Conservation (phyloP, 2,797 vertebrate genomes). For the Bucorvus abyssinicus region DNA sequence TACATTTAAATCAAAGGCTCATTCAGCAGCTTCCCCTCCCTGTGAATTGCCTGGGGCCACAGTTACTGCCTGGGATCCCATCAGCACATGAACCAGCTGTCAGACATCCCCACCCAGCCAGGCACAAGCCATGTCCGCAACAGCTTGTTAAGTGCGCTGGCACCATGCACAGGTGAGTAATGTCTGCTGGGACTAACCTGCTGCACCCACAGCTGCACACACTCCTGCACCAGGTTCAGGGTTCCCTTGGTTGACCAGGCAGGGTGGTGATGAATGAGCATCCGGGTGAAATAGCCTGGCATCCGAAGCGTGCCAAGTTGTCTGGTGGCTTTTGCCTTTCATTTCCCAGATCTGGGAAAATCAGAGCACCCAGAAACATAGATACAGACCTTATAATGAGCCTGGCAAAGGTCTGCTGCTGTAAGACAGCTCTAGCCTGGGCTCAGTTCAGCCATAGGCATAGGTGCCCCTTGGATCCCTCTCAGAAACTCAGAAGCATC, state of each 20-base stretch:
- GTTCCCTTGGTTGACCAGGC: background rate
- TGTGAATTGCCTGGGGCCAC: fast-evolving
- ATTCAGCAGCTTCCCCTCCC: background rate
- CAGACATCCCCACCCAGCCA: background rate
- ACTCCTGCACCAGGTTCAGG: background rate
- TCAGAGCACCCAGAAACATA: background rate
- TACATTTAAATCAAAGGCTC: background rate
- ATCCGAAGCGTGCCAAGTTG: background rate
- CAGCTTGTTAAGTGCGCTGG: fast-evolving
- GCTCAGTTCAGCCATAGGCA: background rate
- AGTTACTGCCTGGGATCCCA: background rate
- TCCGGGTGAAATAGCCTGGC: background rate
- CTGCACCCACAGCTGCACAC: background rate
- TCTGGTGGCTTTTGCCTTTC: background rate
- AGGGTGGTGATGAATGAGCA: background rate
- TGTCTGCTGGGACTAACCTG: background rate
- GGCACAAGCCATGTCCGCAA: background rate
- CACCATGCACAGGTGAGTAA: fast-evolving
- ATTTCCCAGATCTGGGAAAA: background rate
- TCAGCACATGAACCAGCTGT: background rate
- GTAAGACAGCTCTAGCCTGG: background rate
- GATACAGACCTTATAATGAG: background rate
- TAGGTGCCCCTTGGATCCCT: background rate
- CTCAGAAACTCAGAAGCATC: background rate
- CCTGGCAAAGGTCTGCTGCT: background rate